phyloP scores from a whole-genome alignment of 2,888 invertebrate species.

The Heterodera filipjevi region DNA sequence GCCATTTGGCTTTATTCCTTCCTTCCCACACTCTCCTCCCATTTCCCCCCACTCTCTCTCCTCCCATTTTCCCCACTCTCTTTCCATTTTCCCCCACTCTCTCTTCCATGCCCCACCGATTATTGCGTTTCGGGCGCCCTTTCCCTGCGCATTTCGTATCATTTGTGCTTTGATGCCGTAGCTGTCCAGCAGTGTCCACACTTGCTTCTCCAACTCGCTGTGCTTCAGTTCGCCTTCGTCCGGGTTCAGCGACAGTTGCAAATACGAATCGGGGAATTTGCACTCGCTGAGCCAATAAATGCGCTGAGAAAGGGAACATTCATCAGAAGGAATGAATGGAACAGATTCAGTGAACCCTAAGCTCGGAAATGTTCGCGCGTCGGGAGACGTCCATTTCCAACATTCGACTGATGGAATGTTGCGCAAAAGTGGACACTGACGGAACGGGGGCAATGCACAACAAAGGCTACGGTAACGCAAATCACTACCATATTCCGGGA shows the following conservation, averaged over 20 bases:
- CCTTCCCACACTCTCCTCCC: background rate
- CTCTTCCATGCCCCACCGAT: conserved; percentile 67
- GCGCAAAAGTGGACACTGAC: conserved; percentile 43
- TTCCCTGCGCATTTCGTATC: conserved; percentile 70
- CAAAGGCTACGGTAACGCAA: background rate
- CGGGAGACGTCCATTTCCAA: conserved; percentile 65
- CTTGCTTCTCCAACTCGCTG: conserved; percentile 46
- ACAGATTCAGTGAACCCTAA: conserved; percentile 51
- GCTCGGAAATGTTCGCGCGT: conserved; percentile 66
- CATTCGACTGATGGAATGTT: conserved; percentile 54
- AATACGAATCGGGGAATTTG: conserved; percentile 66
- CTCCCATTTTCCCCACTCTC: no score
- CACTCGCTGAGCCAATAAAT: conserved; percentile 72
- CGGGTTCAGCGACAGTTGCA: conserved; percentile 65
- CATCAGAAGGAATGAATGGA: background rate
- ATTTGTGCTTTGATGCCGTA: conserved; percentile 72
- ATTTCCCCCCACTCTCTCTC: background rate
- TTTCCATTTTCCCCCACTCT: no score
- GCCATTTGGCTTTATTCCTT: no score
- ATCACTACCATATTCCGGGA: conserved; percentile 49
- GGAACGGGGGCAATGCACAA: background rate
- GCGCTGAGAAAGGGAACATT: conserved; percentile 43
- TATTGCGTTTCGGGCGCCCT: conserved; percentile 74
- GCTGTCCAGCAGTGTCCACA: conserved; percentile 44
- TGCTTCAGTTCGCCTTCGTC: conserved; percentile 51